Evolutionary conservation across 2,113 vertebrate genomes (phyloP), one percentile per base, ranked within the genome.

Genomic region (Corvus cornix): DNA sequence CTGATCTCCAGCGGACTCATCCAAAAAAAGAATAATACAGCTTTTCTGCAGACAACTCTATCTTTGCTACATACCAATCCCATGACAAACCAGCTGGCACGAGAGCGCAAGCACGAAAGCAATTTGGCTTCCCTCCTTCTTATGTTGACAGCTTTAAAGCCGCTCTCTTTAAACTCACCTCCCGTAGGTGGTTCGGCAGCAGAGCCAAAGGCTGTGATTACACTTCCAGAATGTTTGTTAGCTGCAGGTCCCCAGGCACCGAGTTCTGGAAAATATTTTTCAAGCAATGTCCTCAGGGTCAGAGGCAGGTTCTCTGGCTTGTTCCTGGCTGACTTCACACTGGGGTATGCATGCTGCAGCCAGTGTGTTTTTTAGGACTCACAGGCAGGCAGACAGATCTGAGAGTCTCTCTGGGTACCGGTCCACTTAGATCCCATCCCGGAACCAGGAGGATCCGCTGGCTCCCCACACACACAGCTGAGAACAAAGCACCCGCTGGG

Each of bases 221-320:
- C 95, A 96, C 96, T 97, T 97, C 97, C 96, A 94, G 96, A 96
- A 96, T 97, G 95, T 96, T 97, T 97, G 97, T 96, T 97, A 96
- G 87, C 96, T 97, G 95, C 96, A 95, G 93, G 93, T 97, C 96
- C 97, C 97, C 97, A 97, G 97, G 96, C 97, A 96, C 96, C 0
- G 41, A 94, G 90, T 93, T 96, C 96, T 97, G 97, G 97, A 97
- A 97, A 97, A 97, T 97, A 97, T 96, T 97, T 97, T 97, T 96
- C 92, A 96, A 97, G 95, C 92, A 20, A 79, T 96, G 97, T 96
- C 97, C 95, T 94, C 92, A 96, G 96, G 97, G 97, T 97, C 97
- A 97, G 91, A 97, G 95, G 96, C 96, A 97, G 97, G 97, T 97
- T 97, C 96, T 94, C 90, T 96, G 96, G 94, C 94, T 95, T 95